These are phyloP conservation scores for Megalonaias nervosa DNA, from an alignment of 1,140 invertebrate species.

Conservation along the genomic window DNA sequence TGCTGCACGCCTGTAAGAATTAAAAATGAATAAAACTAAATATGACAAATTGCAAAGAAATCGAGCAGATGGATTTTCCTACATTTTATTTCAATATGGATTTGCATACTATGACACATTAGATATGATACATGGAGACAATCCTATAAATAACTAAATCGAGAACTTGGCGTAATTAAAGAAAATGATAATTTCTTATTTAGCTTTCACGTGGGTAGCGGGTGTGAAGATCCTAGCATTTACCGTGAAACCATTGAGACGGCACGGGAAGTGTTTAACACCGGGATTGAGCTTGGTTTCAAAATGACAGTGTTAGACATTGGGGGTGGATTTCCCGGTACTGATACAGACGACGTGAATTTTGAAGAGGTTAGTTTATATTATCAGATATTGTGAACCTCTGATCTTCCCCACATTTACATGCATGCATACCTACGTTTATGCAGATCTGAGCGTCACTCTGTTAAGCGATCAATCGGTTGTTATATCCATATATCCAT, in stretches of 20 bases:
- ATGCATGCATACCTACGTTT: neutral
- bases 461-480: neutral
- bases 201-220: constrained; percentile 72
- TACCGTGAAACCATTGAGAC: constrained; percentile 61
- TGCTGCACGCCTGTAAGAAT: too few relatives aligned
- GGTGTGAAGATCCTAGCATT: constrained; percentile 65
- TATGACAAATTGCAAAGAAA: too few relatives aligned
- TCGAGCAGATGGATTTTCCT: too few relatives aligned
- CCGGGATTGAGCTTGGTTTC: constrained; percentile 61
- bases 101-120: too few relatives aligned
- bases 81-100: too few relatives aligned
- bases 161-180: too few relatives aligned
- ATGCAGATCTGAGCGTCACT: neutral
- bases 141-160: too few relatives aligned
- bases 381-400: too few relatives aligned
- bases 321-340: constrained; percentile 71
- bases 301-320: constrained; percentile 68
- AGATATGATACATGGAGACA: too few relatives aligned
- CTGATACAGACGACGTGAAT: constrained; percentile 46
- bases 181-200: too few relatives aligned
- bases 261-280: constrained; percentile 64
- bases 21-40: too few relatives aligned
- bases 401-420: too few relatives aligned
- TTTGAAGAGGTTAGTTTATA: neutral
- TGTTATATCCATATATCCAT: neutral